Evolutionary conservation across 2,888 invertebrate species (phyloP).

Genomic region (Tubulanus polymorphus): DNA sequence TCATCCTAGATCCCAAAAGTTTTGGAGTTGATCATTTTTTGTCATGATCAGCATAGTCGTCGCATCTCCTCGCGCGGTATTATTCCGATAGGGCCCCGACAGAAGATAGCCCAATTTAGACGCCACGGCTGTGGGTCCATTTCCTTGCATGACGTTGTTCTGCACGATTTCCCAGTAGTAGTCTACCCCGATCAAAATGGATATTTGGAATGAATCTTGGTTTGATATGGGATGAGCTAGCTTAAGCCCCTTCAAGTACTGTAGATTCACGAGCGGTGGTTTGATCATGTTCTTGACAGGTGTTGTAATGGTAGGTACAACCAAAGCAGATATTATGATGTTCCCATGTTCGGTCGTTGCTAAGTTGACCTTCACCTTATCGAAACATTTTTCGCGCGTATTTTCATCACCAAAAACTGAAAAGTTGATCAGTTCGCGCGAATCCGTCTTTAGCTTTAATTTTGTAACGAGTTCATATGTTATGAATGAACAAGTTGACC

Average conservation of each 20-base stretch:
- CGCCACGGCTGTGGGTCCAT: slow-evolving; percentile 19
- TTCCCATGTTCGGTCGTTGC: slow-evolving; percentile 4
- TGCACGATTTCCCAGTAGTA: slow-evolving; percentile 19
- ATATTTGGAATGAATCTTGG: slow-evolving; percentile 8
- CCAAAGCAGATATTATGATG: slow-evolving; percentile 16
- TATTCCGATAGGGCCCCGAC: slow-evolving; percentile 14
- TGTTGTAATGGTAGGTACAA: slow-evolving; percentile 18
- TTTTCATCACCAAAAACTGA: slow-evolving; percentile 13
- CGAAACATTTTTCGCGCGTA: slow-evolving; percentile 1
- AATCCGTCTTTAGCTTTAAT: slow-evolving; percentile 8
- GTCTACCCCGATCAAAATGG: slow-evolving; percentile 20
- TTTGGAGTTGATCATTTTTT: too few species aligned
- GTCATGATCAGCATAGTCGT: too few species aligned
- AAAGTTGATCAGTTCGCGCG: slow-evolving; percentile 11
- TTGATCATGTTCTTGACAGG: slow-evolving; percentile 8
- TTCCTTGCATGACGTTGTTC: slow-evolving; percentile 13
- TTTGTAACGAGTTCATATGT: slow-evolving; percentile 13
- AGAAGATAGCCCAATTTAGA: slow-evolving; percentile 19
- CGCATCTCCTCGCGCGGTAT: too few species aligned
- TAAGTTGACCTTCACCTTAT: slow-evolving; percentile 7
- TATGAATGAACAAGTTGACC: slow-evolving; percentile 16
- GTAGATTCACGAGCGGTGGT: background rate
- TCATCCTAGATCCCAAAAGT: too few species aligned
- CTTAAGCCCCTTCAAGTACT: slow-evolving; percentile 10
- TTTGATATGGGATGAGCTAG: slow-evolving; percentile 15